Conservation (phyloP, 37 sponge, comb jelly and placozoan species). For the Theonella swinhoei region DNA sequence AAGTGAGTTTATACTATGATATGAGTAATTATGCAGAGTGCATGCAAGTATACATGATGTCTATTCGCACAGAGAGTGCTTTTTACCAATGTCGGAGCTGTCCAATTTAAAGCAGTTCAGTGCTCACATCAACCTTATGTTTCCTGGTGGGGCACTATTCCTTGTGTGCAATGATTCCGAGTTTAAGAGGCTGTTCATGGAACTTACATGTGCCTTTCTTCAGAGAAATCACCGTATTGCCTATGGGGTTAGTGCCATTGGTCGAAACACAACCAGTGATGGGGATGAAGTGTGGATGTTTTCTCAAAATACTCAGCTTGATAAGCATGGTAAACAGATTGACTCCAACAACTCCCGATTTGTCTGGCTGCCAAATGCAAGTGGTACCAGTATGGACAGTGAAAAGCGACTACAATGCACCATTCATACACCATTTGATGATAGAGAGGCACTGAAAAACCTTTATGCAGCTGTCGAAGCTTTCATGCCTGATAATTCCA, state of each 20-base stretch:
- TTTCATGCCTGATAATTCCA: not conserved
- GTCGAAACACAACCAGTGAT: not conserved
- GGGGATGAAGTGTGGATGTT: slow-evolving; percentile 2
- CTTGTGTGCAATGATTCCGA: not conserved
- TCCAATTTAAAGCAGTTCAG: slow-evolving; percentile 6
- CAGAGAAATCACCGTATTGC: not conserved
- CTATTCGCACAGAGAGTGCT: slow-evolving; percentile 1
- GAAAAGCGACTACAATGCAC: not conserved
- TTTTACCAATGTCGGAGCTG: not conserved
- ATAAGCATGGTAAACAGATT: not conserved
- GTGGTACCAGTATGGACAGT: too few relatives aligned
- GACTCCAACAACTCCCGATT: not conserved
- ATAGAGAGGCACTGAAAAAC: not conserved
- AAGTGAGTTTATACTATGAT: not conserved
- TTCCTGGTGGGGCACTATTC: slow-evolving; percentile 18
- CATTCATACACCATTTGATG: not conserved
- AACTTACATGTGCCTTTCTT: not conserved
- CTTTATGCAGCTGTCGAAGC: not conserved
- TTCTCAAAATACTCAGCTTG: not conserved
- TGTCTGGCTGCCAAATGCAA: not conserved
- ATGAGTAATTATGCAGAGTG: too few relatives aligned
- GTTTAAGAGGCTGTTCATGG: slow-evolving; percentile 1
- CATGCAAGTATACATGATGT: too few relatives aligned
- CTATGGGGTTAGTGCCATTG: not conserved
- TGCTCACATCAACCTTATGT: not conserved